Percentiles rank a stretch among this genome's conserved stretches.
These are phyloP conservation scores for Nannoperca australis DNA, from an alignment of 2,797 vertebrate genomes.

Conservation along the genomic window DNA sequence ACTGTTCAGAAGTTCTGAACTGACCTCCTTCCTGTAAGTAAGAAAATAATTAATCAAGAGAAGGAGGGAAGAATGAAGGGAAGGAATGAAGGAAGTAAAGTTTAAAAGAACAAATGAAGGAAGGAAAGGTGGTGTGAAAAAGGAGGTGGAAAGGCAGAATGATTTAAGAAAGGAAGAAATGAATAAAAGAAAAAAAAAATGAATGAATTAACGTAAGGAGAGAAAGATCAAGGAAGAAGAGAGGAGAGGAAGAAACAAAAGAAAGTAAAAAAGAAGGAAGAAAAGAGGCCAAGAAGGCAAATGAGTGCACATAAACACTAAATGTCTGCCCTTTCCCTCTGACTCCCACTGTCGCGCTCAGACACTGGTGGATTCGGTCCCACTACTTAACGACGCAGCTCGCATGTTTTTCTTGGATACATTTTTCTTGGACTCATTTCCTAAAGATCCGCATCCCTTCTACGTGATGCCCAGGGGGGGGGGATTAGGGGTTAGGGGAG, in stretches of 20 bases:
- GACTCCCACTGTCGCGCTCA: slow-evolving; percentile 49
- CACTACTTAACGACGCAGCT: slow-evolving; percentile 52
- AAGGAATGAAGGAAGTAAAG: neutral
- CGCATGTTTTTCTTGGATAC: slow-evolving; percentile 78
- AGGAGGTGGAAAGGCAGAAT: neutral
- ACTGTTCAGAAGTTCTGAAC: neutral
- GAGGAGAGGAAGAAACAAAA: neutral
- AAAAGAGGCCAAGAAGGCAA: neutral
- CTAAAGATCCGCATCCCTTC: slow-evolving; percentile 66
- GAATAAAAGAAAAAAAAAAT: neutral
- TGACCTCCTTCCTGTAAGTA: slow-evolving; percentile 20
- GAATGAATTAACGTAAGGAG: neutral
- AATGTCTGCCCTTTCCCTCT: slow-evolving; percentile 32
- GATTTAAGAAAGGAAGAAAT: neutral
- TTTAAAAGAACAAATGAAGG: slow-evolving; percentile 29
- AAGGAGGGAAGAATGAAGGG: neutral
- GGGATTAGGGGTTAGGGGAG: slow-evolving; percentile 43
- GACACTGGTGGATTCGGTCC: slow-evolving; percentile 55
- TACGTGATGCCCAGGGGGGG: slow-evolving; percentile 57
- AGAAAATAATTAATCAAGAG: neutral
- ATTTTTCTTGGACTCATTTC: slow-evolving; percentile 74
- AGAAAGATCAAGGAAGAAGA: neutral
- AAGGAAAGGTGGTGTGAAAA: slow-evolving; percentile 44
- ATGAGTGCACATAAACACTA: slow-evolving; percentile 9
- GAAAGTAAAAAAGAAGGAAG: neutral